Conservation (phyloP, 2,888 invertebrate species). For the Sphecodes monilicornis region DNA sequence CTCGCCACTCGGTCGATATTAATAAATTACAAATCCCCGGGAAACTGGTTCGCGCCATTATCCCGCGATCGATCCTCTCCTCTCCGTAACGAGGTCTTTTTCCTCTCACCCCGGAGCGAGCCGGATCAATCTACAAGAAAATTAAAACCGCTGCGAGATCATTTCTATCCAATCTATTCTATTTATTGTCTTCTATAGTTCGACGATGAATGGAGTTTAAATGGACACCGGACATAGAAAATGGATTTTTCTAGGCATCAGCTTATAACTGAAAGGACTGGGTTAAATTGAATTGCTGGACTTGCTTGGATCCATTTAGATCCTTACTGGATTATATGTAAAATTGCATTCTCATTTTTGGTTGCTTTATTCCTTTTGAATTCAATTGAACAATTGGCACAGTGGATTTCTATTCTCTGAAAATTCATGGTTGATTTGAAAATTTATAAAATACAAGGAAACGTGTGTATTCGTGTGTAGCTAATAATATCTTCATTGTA, state of each 20-base stretch:
- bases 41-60: constrained; percentile 45
- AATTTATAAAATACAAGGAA: background rate
- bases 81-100: constrained; percentile 16
- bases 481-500: background rate
- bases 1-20: constrained; percentile 59
- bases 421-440: no score
- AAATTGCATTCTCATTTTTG: background rate
- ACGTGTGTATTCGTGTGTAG: background rate
- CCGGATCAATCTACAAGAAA: background rate
- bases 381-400: background rate
- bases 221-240: background rate
- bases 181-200: background rate
- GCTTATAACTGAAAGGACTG: background rate
- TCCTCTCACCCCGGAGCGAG: background rate
- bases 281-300: background rate
- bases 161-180: background rate
- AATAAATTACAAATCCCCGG: constrained; percentile 52
- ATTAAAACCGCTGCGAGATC: background rate
- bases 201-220: background rate
- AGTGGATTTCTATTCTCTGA: background rate
- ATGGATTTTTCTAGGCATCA: background rate
- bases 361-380: background rate
- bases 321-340: background rate
- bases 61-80: constrained; percentile 15
- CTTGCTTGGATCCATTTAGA: background rate